A percentile compares a stretch with the other conserved stretches of the same genome.
phyloP scores from a whole-genome alignment of 1,140 invertebrate species.

The Drosophila prosaltans region DNA sequence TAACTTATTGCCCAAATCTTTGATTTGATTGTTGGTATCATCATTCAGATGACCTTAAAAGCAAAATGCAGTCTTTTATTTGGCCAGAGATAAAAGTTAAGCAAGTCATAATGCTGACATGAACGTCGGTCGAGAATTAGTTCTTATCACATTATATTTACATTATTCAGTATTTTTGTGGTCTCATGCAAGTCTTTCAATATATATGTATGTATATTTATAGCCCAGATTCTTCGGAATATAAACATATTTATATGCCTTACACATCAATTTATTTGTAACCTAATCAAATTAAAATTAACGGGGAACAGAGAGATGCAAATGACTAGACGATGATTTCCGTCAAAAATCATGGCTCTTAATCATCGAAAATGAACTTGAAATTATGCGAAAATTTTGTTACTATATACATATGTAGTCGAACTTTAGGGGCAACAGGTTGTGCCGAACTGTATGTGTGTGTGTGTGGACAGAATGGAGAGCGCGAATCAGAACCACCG shows the following conservation, averaged over 20 bases:
- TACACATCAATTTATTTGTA: constrained; percentile 45
- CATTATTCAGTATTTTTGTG: no score
- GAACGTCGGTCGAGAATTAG: no score
- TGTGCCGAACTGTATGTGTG: not conserved
- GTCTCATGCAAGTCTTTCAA: no score
- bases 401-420: not conserved
- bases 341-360: constrained; percentile 17
- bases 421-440: constrained; percentile 30
- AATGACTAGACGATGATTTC: constrained; percentile 55
- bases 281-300: constrained; percentile 48
- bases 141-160: no score
- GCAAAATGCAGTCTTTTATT: no score
- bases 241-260: constrained; percentile 15
- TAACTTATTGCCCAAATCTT: no score
- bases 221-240: not conserved
- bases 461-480: not conserved
- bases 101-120: no score
- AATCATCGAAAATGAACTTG: constrained; percentile 34
- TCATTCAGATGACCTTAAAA: no score
- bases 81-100: no score
- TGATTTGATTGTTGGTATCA: no score
- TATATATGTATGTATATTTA: not conserved
- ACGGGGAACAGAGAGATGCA: constrained; percentile 11
- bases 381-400: constrained; percentile 17
- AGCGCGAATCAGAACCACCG: constrained; percentile 17